Evolutionary conservation across 2,888 invertebrate species (phyloP), one percentile per base, ranked within the genome.

Genomic region (Thera britannica): DNA sequence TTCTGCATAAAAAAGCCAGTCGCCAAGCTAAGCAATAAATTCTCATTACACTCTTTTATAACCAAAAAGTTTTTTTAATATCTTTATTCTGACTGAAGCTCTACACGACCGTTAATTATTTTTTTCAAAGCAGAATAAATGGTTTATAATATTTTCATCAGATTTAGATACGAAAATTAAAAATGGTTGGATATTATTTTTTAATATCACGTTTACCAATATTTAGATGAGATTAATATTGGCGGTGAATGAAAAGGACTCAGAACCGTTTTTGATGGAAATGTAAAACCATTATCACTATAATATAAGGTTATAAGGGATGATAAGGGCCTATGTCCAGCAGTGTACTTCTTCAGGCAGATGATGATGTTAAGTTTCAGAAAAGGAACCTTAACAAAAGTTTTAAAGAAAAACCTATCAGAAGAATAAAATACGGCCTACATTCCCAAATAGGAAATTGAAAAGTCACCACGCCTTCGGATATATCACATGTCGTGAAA

Each of bases 41-140:
- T 61, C 57, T 61, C 38, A 66, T 66, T 66, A 61, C 41, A 56
- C 55, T 56, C 5, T 3, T 23, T 23, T 23, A 41, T 49, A 57
- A 51, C 41, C 51, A 12, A 51, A 44, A 65, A 61, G 61, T 66
- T 65, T 61, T 61, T 65, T 57, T 56, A 51, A 57, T 57, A 44
- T 46, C 52, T 58, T 58, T 56, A 48, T 49, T 41, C 4, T 38
- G 55, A 48, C 58, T 57, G 23, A 57, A 61, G 44, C 61, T 61
- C 38, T 23, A 56, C 34, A 56, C 34, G 55, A 49, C 41, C 56
- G 12, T 61, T 12, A 57, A 52, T 66, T 66, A 61, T 44, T 57
- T 61, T 61, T 55, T 12, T 12, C 23, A 38, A 38, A 23, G 1
- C 44, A 9, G 44, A 46, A 46, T 46, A 46, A 46, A 46, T 46